A percentile compares a stretch with the other conserved stretches of the same genome.
These are phyloP conservation scores for Cataglyphis albicans DNA, from an alignment of 2,888 invertebrate species.

Conservation along the genomic window DNA sequence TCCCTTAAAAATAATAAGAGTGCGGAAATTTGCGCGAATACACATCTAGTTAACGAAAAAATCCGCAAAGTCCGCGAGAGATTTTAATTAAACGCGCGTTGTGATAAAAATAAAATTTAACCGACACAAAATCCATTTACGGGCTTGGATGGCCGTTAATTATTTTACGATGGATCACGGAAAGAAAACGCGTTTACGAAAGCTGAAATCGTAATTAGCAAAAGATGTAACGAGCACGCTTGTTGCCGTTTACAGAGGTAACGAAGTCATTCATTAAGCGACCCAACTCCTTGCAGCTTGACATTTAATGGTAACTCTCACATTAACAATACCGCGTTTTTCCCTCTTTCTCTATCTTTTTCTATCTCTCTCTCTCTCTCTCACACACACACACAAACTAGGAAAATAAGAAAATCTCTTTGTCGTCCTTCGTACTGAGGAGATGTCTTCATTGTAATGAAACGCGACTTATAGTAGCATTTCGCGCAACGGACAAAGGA, in stretches of 20 bases:
- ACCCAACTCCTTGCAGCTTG: not conserved
- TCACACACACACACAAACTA: not conserved
- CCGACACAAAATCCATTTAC: slow-evolving; percentile 12
- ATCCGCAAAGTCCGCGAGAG: not conserved
- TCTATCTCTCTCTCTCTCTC: not conserved
- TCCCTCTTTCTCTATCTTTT: not conserved
- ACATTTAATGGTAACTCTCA: slow-evolving; percentile 9
- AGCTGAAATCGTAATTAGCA: slow-evolving; percentile 20
- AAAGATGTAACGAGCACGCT: not conserved
- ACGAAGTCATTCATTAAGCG: slow-evolving; percentile 18
- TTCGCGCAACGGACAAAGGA: slow-evolving; percentile 18
- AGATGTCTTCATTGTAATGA: slow-evolving; percentile 22
- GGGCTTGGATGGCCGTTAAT: slow-evolving; percentile 5
- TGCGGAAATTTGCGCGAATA: slow-evolving; percentile 11
- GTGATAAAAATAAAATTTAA: slow-evolving; percentile 52
- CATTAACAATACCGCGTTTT: slow-evolving; percentile 5
- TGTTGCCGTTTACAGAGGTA: slow-evolving; percentile 13
- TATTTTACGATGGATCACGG: not conserved
- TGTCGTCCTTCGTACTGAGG: not conserved
- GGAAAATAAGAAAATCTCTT: slow-evolving; percentile 29
- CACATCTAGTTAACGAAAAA: slow-evolving; percentile 24
- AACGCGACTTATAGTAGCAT: not conserved
- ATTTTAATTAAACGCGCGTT: slow-evolving; percentile 46
- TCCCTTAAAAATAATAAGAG: not conserved
- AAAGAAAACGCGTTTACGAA: slow-evolving; percentile 16